Evolutionary conservation across 2,888 invertebrate species (phyloP).

Genomic region (Xylota sylvarum): DNA sequence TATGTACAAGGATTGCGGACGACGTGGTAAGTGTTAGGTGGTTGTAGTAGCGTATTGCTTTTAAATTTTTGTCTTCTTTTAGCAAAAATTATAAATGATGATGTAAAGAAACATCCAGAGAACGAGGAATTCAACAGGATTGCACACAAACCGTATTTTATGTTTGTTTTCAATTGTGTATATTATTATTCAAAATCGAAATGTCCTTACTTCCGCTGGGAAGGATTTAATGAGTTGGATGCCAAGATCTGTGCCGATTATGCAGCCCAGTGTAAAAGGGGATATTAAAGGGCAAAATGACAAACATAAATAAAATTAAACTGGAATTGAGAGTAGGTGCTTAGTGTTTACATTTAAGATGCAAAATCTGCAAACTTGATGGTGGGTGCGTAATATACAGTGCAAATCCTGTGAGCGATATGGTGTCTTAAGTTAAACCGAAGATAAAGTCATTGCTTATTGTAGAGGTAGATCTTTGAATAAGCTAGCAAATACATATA

Average conservation of each 20-base stretch:
- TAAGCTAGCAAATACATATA: too few relatives aligned
- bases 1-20: neutral
- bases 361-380: too few relatives aligned
- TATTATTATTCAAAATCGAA: neutral
- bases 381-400: too few relatives aligned
- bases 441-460: too few relatives aligned
- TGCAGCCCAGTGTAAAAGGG: neutral
- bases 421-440: too few relatives aligned
- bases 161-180: neutral
- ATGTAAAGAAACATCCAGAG: neutral
- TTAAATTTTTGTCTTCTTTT: neutral
- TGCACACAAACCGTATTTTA: neutral
- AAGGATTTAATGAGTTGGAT: neutral
- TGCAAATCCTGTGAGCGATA: too few relatives aligned
- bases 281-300: too few relatives aligned
- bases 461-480: too few relatives aligned
- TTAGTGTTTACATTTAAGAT: too few relatives aligned
- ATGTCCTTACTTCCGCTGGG: neutral
- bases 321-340: too few relatives aligned
- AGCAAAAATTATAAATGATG: neutral
- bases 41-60: neutral
- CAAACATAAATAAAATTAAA: too few relatives aligned
- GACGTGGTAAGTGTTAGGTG: neutral
- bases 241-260: neutral
- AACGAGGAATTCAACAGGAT: neutral